Conservation (phyloP, 2,888 invertebrate genomes). For the Heliconius cydno region DNA sequence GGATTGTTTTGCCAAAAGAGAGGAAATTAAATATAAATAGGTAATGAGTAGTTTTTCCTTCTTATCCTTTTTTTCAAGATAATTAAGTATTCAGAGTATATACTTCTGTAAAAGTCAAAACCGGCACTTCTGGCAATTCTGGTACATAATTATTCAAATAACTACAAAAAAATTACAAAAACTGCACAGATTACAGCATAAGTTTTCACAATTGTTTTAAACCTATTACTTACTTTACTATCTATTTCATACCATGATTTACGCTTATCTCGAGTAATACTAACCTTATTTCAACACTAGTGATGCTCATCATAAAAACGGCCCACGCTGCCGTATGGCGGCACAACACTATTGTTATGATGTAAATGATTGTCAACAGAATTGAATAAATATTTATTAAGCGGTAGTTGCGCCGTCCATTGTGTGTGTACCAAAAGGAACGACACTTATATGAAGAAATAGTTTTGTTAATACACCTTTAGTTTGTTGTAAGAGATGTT, state of each 20-base stretch:
- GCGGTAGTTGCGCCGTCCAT: slow-evolving; percentile 64
- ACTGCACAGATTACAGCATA: not conserved
- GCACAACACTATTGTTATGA: slow-evolving; percentile 70
- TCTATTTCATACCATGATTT: slow-evolving; percentile 35
- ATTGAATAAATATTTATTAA: slow-evolving; percentile 82
- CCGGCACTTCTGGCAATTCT: too few relatives aligned
- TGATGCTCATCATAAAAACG: slow-evolving; percentile 72
- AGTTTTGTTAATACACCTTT: slow-evolving; percentile 46
- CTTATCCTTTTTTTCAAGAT: too few relatives aligned
- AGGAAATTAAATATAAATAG: too few relatives aligned
- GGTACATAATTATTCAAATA: too few relatives aligned
- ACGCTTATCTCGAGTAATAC: slow-evolving; percentile 52
- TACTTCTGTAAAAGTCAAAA: too few relatives aligned
- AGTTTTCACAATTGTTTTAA: slow-evolving; percentile 2
- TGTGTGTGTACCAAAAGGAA: slow-evolving; percentile 62
- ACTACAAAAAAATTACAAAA: too few relatives aligned
- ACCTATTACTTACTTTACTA: not conserved
- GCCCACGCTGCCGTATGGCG: slow-evolving; percentile 69
- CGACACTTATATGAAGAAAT: slow-evolving; percentile 57
- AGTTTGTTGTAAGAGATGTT: slow-evolving; percentile 39
- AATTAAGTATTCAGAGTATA: too few relatives aligned
- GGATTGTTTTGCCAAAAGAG: too few relatives aligned
- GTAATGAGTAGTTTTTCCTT: too few relatives aligned
- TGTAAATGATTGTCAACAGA: slow-evolving; percentile 81
- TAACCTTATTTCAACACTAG: slow-evolving; percentile 74